phyloP scores from a whole-genome alignment of 2,113 vertebrate species.

The Forbesichthys agassizii region DNA sequence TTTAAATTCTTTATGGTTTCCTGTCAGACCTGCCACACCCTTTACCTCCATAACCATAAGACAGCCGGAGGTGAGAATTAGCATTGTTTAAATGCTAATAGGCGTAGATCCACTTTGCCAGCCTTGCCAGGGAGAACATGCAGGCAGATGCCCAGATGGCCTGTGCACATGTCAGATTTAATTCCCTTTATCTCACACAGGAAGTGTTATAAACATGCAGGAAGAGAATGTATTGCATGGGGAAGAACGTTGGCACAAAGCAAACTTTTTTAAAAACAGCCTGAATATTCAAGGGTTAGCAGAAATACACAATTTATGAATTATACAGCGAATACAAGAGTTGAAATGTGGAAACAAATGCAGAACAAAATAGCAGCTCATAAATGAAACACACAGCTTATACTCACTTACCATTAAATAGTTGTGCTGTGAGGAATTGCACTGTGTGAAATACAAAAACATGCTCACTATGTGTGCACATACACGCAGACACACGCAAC shows the following conservation, averaged over 20 bases:
- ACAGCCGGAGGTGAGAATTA: no score
- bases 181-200: neutral
- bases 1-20: neutral
- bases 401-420: neutral
- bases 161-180: neutral
- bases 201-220: neutral
- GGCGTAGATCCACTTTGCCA: neutral
- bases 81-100: neutral
- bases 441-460: neutral
- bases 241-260: neutral
- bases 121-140: neutral
- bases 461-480: neutral
- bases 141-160: neutral
- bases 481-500: constrained; percentile 14
- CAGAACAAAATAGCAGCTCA: neutral
- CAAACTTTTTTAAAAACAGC: neutral
- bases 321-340: no score
- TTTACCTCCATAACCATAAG: neutral
- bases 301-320: neutral
- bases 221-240: neutral
- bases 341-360: neutral
- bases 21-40: neutral
- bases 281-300: neutral
- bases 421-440: neutral
- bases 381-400: neutral